Conservation (phyloP, 2,797 vertebrate species). For the Acipenser ruthenus region DNA sequence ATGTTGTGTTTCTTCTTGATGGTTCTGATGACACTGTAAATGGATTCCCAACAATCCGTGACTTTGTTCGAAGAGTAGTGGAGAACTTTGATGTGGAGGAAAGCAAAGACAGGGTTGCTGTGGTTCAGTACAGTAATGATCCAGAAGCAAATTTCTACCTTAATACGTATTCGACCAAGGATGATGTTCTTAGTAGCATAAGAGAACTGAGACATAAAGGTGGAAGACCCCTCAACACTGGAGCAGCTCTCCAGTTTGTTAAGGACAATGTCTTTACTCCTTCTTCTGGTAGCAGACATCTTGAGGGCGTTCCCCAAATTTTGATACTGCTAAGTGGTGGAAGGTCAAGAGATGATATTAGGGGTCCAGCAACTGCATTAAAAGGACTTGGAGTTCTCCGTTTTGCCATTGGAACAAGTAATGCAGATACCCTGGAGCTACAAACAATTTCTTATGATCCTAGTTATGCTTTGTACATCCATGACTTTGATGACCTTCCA, state of each 20-base stretch:
- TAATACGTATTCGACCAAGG: constrained; percentile 42
- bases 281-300: constrained; percentile 48
- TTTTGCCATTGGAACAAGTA: constrained; percentile 43
- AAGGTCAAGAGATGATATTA: constrained; percentile 46
- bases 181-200: constrained; percentile 32
- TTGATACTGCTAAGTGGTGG: constrained; percentile 48
- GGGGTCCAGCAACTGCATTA: constrained; percentile 21
- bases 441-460: constrained; percentile 44
- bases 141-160: constrained; percentile 44
- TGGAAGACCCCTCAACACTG: constrained; percentile 47
- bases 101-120: constrained; percentile 17
- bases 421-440: constrained; percentile 45
- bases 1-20: constrained; percentile 23
- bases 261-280: constrained; percentile 42
- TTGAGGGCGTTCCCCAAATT: constrained; percentile 43
- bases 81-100: constrained; percentile 20
- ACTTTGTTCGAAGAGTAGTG: constrained; percentile 18
- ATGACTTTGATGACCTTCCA: constrained; percentile 34
- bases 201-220: constrained; percentile 41
- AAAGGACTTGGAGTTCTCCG: not conserved
- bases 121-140: constrained; percentile 22
- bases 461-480: constrained; percentile 34
- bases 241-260: constrained; percentile 48
- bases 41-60: constrained; percentile 19
- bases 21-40: constrained; percentile 17